Evolutionary conservation across 2,113 vertebrate genomes (phyloP).

Genomic region (Thymallus thymallus): DNA sequence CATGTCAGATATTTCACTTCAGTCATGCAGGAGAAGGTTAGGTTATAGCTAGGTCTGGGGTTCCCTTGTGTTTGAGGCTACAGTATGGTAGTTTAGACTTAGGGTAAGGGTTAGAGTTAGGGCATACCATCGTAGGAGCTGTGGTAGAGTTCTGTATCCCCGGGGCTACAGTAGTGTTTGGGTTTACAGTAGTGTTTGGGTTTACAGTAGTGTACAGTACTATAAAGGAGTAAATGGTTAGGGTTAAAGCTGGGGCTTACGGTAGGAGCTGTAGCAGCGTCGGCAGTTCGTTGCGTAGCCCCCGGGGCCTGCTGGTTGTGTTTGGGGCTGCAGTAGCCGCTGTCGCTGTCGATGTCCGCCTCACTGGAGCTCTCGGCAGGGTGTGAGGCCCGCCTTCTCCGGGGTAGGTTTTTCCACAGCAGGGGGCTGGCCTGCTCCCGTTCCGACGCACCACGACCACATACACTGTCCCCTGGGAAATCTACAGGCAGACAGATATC

Average conservation of each 20-base stretch:
- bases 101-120: not conserved
- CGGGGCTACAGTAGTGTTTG: too few species aligned
- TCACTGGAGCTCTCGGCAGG: constrained; percentile 88
- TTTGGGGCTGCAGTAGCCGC: constrained; percentile 96
- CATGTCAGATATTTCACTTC: not conserved
- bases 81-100: not conserved
- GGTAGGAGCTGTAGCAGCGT: constrained; percentile 60
- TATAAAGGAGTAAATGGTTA: not conserved
- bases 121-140: not conserved
- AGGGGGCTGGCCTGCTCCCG: constrained; percentile 66
- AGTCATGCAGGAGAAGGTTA: not conserved
- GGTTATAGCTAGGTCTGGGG: not conserved
- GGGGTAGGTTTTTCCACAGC: constrained; percentile 86
- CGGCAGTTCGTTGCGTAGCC: constrained; percentile 64
- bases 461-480: constrained; percentile 69
- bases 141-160: too few species aligned
- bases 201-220: too few species aligned
- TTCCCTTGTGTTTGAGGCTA: not conserved
- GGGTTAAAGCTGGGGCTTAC: constrained; percentile 37
- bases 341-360: constrained; percentile 96
- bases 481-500: constrained; percentile 68
- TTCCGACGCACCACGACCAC: constrained; percentile 83
- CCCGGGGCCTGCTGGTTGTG: constrained; percentile 79
- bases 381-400: constrained; percentile 83
- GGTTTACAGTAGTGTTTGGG: too few species aligned